phyloP scores from a whole-genome alignment of 2,797 vertebrate species.

The Anguilla obscura region DNA sequence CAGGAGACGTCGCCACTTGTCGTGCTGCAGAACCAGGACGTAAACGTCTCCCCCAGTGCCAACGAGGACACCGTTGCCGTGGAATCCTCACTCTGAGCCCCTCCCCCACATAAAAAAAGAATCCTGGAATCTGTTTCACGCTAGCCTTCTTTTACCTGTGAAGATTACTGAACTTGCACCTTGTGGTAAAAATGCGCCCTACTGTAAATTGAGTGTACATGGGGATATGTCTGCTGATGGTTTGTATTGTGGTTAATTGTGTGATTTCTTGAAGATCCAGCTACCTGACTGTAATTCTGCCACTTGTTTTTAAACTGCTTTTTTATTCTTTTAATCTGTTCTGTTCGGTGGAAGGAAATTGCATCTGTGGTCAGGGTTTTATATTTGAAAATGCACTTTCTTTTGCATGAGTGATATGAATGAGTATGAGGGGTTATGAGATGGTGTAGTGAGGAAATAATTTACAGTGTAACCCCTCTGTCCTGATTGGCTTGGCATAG shows the following conservation, averaged over 20 bases:
- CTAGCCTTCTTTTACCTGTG: conserved; percentile 15
- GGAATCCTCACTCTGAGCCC: conserved; percentile 72
- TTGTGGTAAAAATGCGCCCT: background rate
- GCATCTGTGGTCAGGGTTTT: background rate
- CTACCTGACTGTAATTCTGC: background rate
- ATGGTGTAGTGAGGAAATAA: conserved; percentile 24
- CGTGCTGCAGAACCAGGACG: conserved; percentile 69
- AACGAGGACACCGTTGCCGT: conserved; percentile 60
- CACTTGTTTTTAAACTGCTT: background rate
- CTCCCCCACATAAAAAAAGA: too few relatives aligned
- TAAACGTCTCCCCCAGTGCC: conserved; percentile 47
- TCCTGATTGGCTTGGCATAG: conserved; percentile 35
- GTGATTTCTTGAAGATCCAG: background rate
- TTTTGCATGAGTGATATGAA: conserved; percentile 32
- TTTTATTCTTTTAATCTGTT: background rate
- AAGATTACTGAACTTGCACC: conserved; percentile 27
- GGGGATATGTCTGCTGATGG: background rate
- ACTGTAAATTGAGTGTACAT: background rate
- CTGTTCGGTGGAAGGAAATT: background rate
- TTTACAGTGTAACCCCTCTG: conserved; percentile 30
- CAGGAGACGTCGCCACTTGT: conserved; percentile 89
- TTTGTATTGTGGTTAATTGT: conserved; percentile 3
- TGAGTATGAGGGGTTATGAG: background rate
- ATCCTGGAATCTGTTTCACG: background rate
- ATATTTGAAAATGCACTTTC: background rate